Percentiles rank a stretch among this genome's conserved stretches.
These are phyloP conservation scores for Herminia tarsipennalis DNA, from an alignment of 2,888 invertebrate species.

Conservation along the genomic window DNA sequence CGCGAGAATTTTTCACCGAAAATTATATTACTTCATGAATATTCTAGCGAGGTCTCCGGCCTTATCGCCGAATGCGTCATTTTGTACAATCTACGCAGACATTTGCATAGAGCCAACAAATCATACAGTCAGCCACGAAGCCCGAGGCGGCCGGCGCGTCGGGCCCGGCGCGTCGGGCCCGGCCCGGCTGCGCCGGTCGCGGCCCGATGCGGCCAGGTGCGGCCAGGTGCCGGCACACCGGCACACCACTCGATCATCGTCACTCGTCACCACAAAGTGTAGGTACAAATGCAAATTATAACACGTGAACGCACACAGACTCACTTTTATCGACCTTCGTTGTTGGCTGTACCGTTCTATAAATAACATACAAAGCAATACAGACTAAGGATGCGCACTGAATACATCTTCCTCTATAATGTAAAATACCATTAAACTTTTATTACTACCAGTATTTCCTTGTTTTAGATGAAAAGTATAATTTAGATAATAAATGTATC, in stretches of 20 bases:
- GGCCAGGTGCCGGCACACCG: background rate
- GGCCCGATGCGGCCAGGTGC: too few relatives aligned
- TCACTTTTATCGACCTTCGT: conserved; percentile 40
- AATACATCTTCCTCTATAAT: conserved; percentile 34
- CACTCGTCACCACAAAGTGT: conserved; percentile 2
- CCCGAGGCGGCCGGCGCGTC: background rate
- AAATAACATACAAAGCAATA: conserved; percentile 54
- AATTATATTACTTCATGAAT: conserved; percentile 15
- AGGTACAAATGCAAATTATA: conserved; percentile 17
- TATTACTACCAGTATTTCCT: too few relatives aligned
- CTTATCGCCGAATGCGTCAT: conserved; percentile 26
- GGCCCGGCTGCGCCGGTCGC: background rate
- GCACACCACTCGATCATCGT: background rate
- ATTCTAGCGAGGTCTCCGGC: conserved; percentile 17
- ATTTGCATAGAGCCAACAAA: conserved; percentile 18
- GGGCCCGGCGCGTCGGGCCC: background rate
- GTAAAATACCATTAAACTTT: conserved; percentile 3
- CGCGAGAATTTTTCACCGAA: conserved; percentile 2
- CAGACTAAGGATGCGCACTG: conserved; percentile 47
- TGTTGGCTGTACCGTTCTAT: conserved; percentile 43
- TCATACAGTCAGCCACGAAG: conserved; percentile 13
- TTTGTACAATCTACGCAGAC: conserved; percentile 12
- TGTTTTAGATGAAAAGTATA: background rate
- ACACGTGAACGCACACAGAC: conserved; percentile 25
- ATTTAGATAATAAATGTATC: too few relatives aligned